phyloP scores from a whole-genome alignment of 2,113 vertebrate genomes.

The Indri indri region DNA sequence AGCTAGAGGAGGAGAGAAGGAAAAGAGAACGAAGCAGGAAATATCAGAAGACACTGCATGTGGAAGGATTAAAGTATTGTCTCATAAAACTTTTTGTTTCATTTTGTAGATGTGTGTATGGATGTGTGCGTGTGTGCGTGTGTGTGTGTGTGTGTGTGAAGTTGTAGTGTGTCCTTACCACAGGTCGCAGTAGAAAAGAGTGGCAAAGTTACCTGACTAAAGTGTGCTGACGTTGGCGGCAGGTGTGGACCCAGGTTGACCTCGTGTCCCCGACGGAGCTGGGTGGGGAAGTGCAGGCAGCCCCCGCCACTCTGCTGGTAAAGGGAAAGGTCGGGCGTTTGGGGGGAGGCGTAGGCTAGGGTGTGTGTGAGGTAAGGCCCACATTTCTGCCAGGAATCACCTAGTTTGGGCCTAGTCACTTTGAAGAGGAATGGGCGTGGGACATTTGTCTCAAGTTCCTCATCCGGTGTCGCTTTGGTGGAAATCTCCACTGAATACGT shows the following conservation, averaged over 20 bases:
- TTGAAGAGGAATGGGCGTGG: background rate
- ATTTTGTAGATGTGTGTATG: background rate
- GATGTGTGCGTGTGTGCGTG: background rate
- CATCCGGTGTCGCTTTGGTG: background rate
- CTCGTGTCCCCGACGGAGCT: rapidly evolving
- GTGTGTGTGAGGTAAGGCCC: too few species aligned
- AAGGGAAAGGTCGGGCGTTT: background rate
- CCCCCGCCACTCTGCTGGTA: background rate
- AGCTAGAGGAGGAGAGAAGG: background rate
- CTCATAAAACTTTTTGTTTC: background rate
- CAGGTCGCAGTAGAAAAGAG: background rate
- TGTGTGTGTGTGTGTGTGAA: background rate
- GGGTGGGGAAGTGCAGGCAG: background rate
- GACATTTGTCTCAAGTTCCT: background rate
- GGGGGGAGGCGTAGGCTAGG: background rate
- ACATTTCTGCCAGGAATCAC: background rate
- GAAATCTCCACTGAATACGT: background rate
- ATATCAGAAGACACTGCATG: background rate
- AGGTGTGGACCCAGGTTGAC: background rate
- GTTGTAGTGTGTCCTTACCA: too few species aligned
- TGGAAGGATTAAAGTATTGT: background rate
- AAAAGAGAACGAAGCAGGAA: background rate
- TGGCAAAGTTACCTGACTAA: background rate
- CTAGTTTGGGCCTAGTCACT: background rate
- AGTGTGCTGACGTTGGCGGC: background rate